Base-by-base conservation (phyloP, 1,140 invertebrate species). In the Listronotus bonariensis region DNA sequence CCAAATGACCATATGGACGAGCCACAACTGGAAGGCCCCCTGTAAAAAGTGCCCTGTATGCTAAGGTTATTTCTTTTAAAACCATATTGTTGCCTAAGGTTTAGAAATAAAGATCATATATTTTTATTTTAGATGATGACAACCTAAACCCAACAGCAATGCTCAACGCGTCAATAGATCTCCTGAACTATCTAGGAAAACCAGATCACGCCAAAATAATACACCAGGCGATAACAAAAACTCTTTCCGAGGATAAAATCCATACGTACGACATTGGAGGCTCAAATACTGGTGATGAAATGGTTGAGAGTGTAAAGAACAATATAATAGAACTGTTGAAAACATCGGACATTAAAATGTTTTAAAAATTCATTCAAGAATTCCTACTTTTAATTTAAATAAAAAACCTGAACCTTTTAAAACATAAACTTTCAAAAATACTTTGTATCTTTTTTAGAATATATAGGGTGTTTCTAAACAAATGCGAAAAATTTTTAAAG, bases 101-200 rank as follows among this genome's bases (percentile, higher is more conserved):
- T n/a, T n/a, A 51, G 20, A 31, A 5, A 10, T 15, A 12, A 52
- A 3, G 14, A 26, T 54, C 20, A 6, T n/a, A n/a, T n/a, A 32
- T 49, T 20, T 57, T 63, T 62, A 40, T 69, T 68, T 2, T 38
- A 72, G 70, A 65, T 63, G 48, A 63, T n/a, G 95, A 98, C 80
- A 88, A 97, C 40, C 96, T 96, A 0, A 99, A 99, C 81, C 97
- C 97, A 0, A 89, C 95, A 54, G 95, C 95, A 0, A 97, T 97
- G 89, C 80, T 98, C 46, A 93, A 95, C 78, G 92, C 93, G 1
- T 88, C 92, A n/a, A 88, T 92, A 31, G 94, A 97, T 79, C 89
- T 98, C 86, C 81, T 98, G 61, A 86, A 92, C 71, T 92, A 98
- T 78, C 82, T 98, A 12, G 88, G 91, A 0, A 86, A 93, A 66